Conservation (phyloP, 2,888 invertebrate genomes). For the Dendrolimus houi region DNA sequence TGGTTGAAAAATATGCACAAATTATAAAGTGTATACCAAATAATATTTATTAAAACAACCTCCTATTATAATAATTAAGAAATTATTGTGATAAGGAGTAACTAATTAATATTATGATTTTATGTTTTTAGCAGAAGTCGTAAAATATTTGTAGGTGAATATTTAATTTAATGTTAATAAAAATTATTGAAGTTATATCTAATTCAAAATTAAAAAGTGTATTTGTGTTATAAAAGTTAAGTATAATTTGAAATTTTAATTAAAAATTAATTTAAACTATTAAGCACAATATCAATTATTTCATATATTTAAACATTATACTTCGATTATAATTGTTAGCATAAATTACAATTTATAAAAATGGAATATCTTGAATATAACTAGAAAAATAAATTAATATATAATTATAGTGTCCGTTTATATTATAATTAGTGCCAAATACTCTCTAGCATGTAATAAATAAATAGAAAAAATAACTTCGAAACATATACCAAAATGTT, state of each 20-base stretch:
- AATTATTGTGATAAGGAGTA: neutral
- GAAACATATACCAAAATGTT: no score
- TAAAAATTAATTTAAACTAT: neutral
- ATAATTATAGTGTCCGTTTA: conserved; percentile 12
- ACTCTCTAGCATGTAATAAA: no score
- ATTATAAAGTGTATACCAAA: conserved; percentile 19
- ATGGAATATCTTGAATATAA: conserved; percentile 3
- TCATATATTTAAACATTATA: neutral
- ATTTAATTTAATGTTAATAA: no score
- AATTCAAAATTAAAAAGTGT: no score
- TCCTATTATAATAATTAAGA: neutral
- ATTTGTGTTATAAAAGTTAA: neutral
- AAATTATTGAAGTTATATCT: no score
- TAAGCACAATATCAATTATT: neutral
- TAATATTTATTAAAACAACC: neutral
- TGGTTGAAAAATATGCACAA: conserved; percentile 6
- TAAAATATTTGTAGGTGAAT: neutral
- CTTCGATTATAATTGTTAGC: neutral
- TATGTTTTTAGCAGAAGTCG: neutral
- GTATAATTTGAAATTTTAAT: neutral
- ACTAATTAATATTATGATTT: neutral
- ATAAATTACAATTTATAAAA: neutral
- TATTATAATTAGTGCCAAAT: no score
- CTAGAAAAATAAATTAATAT: conserved; percentile 11
- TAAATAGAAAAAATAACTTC: no score